Base-by-base conservation (phyloP, 2,888 invertebrate genomes). In the Elmis aenea region DNA sequence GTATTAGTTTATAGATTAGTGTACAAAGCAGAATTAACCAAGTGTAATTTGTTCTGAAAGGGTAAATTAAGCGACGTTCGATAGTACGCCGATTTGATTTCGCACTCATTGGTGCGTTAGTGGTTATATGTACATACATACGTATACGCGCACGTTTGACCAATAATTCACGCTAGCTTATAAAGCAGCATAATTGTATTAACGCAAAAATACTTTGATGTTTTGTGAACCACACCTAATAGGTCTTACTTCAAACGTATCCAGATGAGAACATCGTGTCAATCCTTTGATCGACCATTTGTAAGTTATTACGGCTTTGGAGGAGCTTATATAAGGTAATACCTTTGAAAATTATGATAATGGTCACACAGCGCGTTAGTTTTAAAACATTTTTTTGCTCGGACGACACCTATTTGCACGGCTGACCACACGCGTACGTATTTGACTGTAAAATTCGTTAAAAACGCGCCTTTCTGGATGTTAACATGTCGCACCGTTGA, bases 141-240 rank as follows among this genome's bases (percentile, higher is more conserved):
- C n/a, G n/a, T n/a, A n/a, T n/a, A n/a, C n/a, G n/a, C n/a, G n/a
- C n/a, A n/a, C n/a, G n/a, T n/a, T n/a, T n/a, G n/a, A n/a, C n/a
- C n/a, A n/a, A n/a, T n/a, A n/a, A n/a, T n/a, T n/a, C n/a, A n/a
- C n/a, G n/a, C n/a, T n/a, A n/a, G n/a, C n/a, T n/a, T n/a, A n/a
- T n/a, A n/a, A n/a, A n/a, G n/a, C 31, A 36, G 36, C 45, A 46
- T 48, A 50, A 51, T 48, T 48, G 38, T 43, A 51, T 51, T 45
- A 50, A 30, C 45, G 43, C 37, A 48, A 45, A 51, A 51, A 49
- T 49, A 51, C 51, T 51, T 51, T 51, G 51, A 51, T 50, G 51
- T 51, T 46, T 50, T 49, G 45, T 51, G 49, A 51, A 51, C 49
- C 51, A 51, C 35, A 49, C 51, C 50, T 51, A 51, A 51, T 51